These are phyloP conservation scores for Trisateles emortualis DNA, from an alignment of 2,888 invertebrate species.

Conservation along the genomic window DNA sequence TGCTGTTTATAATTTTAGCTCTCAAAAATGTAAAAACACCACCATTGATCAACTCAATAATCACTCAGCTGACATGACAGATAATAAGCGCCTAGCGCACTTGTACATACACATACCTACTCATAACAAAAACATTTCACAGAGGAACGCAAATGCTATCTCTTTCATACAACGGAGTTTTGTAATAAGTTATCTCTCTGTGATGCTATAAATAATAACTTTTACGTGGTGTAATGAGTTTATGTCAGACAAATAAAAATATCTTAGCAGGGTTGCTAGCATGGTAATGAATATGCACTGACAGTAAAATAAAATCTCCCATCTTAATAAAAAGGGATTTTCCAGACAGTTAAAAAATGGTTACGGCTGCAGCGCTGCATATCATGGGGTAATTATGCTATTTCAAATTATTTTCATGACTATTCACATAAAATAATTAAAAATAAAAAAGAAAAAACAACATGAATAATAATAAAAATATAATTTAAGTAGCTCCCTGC, in stretches of 20 bases:
- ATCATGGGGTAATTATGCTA: too few relatives aligned
- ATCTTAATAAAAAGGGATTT: too few relatives aligned
- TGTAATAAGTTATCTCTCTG: constrained; percentile 4
- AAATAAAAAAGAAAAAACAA: too few relatives aligned
- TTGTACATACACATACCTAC: constrained; percentile 12
- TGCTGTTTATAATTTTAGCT: constrained; percentile 45
- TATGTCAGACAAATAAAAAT: background rate
- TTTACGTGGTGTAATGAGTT: background rate
- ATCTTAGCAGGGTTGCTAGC: too few relatives aligned
- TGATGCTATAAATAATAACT: constrained; percentile 22
- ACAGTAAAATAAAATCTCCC: too few relatives aligned
- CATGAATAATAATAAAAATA: too few relatives aligned
- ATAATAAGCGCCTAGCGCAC: constrained; percentile 17
- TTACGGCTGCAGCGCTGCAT: too few relatives aligned
- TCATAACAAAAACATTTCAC: constrained; percentile 44
- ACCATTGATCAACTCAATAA: constrained; percentile 71
- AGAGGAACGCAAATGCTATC: constrained; percentile 15
- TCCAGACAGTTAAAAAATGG: too few relatives aligned
- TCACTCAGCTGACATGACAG: constrained; percentile 57
- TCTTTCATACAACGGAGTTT: constrained; percentile 11
- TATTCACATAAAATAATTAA: too few relatives aligned
- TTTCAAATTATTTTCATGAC: too few relatives aligned
- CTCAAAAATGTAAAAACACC: constrained; percentile 70
- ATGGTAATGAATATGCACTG: too few relatives aligned
- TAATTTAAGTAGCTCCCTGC: too few relatives aligned